phyloP scores from a whole-genome alignment of 1,140 invertebrate genomes.

The Antheraea pernyi region DNA sequence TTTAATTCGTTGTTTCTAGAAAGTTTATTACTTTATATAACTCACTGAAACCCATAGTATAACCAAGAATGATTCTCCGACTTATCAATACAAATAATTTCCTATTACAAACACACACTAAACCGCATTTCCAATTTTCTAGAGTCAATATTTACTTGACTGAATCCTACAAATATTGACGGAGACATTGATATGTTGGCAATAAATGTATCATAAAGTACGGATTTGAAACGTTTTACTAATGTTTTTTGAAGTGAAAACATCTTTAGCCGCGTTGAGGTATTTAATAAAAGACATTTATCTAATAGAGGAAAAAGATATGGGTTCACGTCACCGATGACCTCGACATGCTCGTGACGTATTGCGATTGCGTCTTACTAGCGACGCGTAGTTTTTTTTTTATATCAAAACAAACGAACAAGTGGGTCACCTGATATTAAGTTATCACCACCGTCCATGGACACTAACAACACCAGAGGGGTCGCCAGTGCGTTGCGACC shows the following conservation, averaged over 20 bases:
- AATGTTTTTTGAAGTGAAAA: not conserved
- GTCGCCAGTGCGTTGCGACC: too few relatives aligned
- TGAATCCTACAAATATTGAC: constrained; percentile 3
- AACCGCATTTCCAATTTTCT: constrained; percentile 63
- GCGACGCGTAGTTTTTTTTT: too few relatives aligned
- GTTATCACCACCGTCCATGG: too few relatives aligned
- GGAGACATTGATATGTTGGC: not conserved
- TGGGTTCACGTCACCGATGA: too few relatives aligned
- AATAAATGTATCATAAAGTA: not conserved
- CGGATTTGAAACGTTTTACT: not conserved
- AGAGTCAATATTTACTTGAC: constrained; percentile 50
- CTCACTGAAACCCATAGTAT: constrained; percentile 28
- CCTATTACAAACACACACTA: constrained; percentile 55
- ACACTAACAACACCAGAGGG: too few relatives aligned
- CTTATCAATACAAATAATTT: constrained; percentile 62
- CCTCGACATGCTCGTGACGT: too few relatives aligned
- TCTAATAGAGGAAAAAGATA: too few relatives aligned
- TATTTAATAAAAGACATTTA: too few relatives aligned
- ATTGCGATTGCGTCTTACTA: too few relatives aligned
- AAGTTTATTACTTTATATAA: not conserved
- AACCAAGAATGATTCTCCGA: constrained; percentile 22
- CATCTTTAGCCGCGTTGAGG: too few relatives aligned
- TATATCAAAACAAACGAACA: too few relatives aligned
- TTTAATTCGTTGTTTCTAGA: not conserved
- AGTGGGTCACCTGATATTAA: too few relatives aligned